phyloP scores from a whole-genome alignment of 2,888 invertebrate genomes.

The Cotesia congregata region DNA sequence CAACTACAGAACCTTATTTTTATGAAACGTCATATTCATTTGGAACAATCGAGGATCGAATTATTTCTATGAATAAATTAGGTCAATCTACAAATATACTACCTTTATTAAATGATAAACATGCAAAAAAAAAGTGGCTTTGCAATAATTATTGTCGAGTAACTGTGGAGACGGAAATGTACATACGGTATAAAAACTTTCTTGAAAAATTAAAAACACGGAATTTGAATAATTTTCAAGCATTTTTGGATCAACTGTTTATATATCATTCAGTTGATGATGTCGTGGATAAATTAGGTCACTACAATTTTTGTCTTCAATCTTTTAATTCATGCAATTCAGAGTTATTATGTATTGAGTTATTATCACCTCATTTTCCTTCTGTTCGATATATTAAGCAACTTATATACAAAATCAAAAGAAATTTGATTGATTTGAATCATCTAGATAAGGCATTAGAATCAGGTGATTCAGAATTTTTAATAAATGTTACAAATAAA shows the following conservation, averaged over 20 bases:
- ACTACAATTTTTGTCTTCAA: background rate
- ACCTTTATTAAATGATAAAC: background rate
- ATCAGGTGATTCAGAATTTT: background rate
- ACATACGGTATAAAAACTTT: background rate
- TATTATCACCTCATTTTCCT: conserved; percentile 9
- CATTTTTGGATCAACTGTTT: background rate
- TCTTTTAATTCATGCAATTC: background rate
- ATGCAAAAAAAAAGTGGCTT: background rate
- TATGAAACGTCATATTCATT: conserved; percentile 12
- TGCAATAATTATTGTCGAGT: conserved; percentile 16
- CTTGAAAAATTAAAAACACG: background rate
- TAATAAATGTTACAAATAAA: conserved; percentile 18
- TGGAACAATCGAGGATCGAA: background rate
- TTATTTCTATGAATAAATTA: background rate
- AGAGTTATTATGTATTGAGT: background rate
- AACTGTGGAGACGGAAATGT: background rate
- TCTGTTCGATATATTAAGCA: background rate
- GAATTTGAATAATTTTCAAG: background rate
- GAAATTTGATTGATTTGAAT: background rate
- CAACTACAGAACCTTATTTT: conserved; percentile 26
- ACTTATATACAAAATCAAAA: background rate
- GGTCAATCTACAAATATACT: conserved; percentile 16
- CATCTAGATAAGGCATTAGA: too few relatives aligned
- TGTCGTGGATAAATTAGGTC: background rate
- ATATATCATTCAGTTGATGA: background rate